Percentiles rank a stretch among this genome's conserved stretches.
Evolutionary conservation across 2,888 invertebrate genomes (phyloP).

Genomic region (Melanotus villosus): DNA sequence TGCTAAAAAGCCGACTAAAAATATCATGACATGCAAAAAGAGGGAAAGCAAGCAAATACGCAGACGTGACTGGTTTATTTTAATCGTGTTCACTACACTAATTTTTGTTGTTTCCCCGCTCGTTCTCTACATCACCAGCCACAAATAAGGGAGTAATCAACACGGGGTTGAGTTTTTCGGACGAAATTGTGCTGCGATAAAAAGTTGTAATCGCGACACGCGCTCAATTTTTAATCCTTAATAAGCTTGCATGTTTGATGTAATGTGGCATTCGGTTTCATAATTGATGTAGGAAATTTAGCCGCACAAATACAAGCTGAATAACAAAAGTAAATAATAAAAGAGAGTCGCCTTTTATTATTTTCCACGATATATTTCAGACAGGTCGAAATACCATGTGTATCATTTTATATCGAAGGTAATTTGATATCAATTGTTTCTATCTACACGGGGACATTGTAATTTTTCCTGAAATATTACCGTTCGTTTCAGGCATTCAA

Average conservation of each 20-base stretch:
- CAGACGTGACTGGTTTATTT: constrained; percentile 31
- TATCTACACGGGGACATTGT: neutral
- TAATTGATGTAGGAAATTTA: neutral
- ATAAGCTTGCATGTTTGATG: constrained; percentile 27
- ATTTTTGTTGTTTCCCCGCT: constrained; percentile 29
- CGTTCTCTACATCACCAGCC: constrained; percentile 27
- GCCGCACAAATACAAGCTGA: neutral
- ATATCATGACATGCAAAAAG: constrained; percentile 19
- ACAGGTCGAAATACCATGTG: neutral
- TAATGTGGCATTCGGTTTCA: neutral
- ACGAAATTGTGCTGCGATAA: constrained; percentile 27
- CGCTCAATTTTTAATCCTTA: constrained; percentile 19
- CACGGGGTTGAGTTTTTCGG: constrained; percentile 24
- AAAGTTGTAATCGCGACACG: constrained; percentile 27
- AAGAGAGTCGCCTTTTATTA: too few species aligned
- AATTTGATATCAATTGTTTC: constrained; percentile 6
- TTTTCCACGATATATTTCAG: neutral
- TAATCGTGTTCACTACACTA: constrained; percentile 33
- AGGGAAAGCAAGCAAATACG: constrained; percentile 21
- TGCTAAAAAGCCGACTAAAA: constrained; percentile 10
- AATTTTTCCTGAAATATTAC: constrained; percentile 9
- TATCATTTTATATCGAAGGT: neutral
- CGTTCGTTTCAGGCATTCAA: neutral
- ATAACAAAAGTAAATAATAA: neutral
- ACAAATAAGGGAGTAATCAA: constrained; percentile 33